phyloP scores from a whole-genome alignment of 2,113 vertebrate species.

The Gymnobelideus leadbeateri region DNA sequence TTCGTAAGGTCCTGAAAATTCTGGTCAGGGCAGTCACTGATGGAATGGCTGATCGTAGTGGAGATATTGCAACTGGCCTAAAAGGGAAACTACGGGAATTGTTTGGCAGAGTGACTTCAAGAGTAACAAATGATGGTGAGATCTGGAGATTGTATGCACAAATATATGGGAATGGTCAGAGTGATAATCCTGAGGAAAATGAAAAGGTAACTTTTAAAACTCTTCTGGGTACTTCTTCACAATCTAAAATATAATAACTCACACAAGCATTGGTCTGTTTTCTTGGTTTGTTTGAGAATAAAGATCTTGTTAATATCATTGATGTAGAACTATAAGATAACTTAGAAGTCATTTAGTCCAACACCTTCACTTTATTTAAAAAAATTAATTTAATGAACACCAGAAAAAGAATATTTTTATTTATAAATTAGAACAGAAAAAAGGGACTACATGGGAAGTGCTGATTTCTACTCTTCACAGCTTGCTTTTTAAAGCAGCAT shows the following conservation, averaged over 20 bases:
- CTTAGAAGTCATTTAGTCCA: not conserved
- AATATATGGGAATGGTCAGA: conserved; percentile 89
- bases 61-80: conserved; percentile 82
- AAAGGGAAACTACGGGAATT: conserved; percentile 90
- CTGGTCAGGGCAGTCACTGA: conserved; percentile 89
- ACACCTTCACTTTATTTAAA: not conserved
- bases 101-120: conserved; percentile 92
- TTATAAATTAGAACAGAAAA: not conserved
- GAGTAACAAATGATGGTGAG: conserved; percentile 88
- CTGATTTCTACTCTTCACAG: not conserved
- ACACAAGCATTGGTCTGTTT: not conserved
- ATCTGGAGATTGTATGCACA: conserved; percentile 93
- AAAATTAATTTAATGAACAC: not conserved
- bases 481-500: too few relatives aligned
- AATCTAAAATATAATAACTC: not conserved
- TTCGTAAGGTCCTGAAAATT: conserved; percentile 91
- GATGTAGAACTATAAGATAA: not conserved
- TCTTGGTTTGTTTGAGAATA: conserved; percentile 37
- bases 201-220: conserved; percentile 86
- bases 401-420: not conserved
- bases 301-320: not conserved
- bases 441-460: not conserved
- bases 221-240: not conserved
- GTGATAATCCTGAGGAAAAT: conserved; percentile 86
- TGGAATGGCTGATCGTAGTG: conserved; percentile 86